Evolutionary conservation across 2,888 invertebrate genomes (phyloP), one percentile per base, ranked within the genome.

Genomic region (Tachina grossa): DNA sequence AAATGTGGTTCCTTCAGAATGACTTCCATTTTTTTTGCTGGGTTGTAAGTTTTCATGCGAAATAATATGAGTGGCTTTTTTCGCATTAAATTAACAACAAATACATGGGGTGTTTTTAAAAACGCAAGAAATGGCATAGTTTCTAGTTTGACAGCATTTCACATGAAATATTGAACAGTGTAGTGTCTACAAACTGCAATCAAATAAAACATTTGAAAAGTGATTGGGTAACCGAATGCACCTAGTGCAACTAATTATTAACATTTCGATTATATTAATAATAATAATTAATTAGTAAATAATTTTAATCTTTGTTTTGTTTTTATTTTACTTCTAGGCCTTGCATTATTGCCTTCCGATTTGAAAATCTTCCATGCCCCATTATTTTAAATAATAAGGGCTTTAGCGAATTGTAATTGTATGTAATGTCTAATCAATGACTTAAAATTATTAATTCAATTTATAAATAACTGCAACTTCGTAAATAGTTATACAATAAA

Each of bases 311-410:
- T 51, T 77, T 69, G 47, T 59, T 41, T 57, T 47, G 72, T 71
- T 87, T 69, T 87, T 31, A 31, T 31, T 31, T 69, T 80, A 14
- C 77, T 92, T 91, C 2, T 89, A 92, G 93, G 92, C 93, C 93
- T 92, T 93, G 92, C 91, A 91, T 91, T 89, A 91, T 90, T 93
- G 92, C 92, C 93, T 93, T 93, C 91, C 90, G 91, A 91, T 89
- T 88, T 89, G 87, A 89, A 88, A 89, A 92, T 91, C 92, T 92
- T 91, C 91, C 91, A 91, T 89, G 90, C 82, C 91, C 89, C 88
- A 87, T 88, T 90, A 91, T 91, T 91, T 90, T 86, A 90, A 91
- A 91, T 91, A 89, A 88, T 89, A 88, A 88, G 90, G 91, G 89
- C 89, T 88, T 89, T 89, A 90, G 91, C 90, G 89, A 91, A 90